These are phyloP conservation scores for Microctonus hyperodae DNA, from an alignment of 2,888 invertebrate species.

Conservation along the genomic window DNA sequence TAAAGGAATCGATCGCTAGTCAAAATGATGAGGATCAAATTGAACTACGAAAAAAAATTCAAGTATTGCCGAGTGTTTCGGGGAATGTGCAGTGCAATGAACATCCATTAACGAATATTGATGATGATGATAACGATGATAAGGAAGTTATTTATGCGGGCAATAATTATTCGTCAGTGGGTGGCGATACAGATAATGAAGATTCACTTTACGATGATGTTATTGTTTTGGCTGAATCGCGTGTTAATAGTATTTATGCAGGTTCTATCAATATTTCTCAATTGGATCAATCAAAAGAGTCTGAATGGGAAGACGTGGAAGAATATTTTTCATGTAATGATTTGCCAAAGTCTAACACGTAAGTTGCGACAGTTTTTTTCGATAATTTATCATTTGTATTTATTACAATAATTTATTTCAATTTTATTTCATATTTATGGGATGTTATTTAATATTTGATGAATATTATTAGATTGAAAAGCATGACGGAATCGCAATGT, in stretches of 20 bases:
- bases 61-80: conserved; percentile 1
- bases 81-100: background rate
- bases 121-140: conserved; percentile 28
- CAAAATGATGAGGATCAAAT: background rate
- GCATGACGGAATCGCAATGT: conserved; percentile 20
- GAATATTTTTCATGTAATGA: conserved; percentile 38
- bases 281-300: conserved; percentile 50
- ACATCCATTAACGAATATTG: too few species aligned
- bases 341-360: conserved; percentile 33
- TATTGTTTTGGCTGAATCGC: conserved; percentile 50
- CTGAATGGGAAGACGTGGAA: conserved; percentile 59
- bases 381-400: too few species aligned
- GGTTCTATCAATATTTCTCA: conserved; percentile 47
- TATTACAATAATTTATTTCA: background rate
- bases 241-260: conserved; percentile 58
- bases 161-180: conserved; percentile 51
- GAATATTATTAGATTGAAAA: background rate
- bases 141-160: conserved; percentile 38
- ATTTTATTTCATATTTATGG: background rate
- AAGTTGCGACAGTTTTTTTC: conserved; percentile 16
- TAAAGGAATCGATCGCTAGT: background rate
- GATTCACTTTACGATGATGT: conserved; percentile 52
- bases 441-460: background rate
- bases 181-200: conserved; percentile 39
- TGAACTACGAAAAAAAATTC: background rate